Evolutionary conservation across 2,888 invertebrate species (phyloP), one percentile per base, ranked within the genome.

Genomic region (Pycnomerus fuliginosus): DNA sequence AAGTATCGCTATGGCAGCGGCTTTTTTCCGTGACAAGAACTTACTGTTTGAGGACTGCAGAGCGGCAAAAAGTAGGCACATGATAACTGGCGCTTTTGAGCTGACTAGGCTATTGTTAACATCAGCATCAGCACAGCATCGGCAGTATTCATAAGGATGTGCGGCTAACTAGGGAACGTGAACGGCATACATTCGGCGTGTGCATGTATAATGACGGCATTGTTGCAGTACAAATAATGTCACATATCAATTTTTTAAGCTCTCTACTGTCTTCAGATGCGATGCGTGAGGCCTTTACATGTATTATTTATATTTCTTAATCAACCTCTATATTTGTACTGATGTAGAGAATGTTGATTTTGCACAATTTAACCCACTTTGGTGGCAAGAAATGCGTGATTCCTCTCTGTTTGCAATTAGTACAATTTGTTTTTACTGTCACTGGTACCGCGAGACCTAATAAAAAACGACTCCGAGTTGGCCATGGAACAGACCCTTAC

Each of bases 181-280:
- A 64, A 55, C 61, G 49, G 67, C 62, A 65, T 67, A 57, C 56
- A 59, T 60, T 60, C 51, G 55, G 52, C 54, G 52, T 53, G 55
- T 67, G 67, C 64, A 67, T 66, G 61, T 65, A 65, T 65, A 64
- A 64, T 62, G 61, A 61, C 52, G 48, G 58, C 63, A 68, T 68
- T 68, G 67, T 68, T 68, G 63, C 64, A 59, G 62, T 64, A 67
- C 67, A 67, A 67, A 68, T 68, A 66, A 63, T 67, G 64, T 58
- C 64, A 64, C 64, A 66, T 67, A 65, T 62, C 62, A 61, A 58
- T 63, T 59, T 65, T 61, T 63, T 56, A 55, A 32, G 42, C 38
- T 49, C 47, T 44, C 41, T 40, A 50, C 45, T 37, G 43, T 44
- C 47, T 41, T 51, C 48, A 49, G 36, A 45, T 28, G 46, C 56